Conservation (phyloP, 2,888 invertebrate species). For the Frankliniella fusca region DNA sequence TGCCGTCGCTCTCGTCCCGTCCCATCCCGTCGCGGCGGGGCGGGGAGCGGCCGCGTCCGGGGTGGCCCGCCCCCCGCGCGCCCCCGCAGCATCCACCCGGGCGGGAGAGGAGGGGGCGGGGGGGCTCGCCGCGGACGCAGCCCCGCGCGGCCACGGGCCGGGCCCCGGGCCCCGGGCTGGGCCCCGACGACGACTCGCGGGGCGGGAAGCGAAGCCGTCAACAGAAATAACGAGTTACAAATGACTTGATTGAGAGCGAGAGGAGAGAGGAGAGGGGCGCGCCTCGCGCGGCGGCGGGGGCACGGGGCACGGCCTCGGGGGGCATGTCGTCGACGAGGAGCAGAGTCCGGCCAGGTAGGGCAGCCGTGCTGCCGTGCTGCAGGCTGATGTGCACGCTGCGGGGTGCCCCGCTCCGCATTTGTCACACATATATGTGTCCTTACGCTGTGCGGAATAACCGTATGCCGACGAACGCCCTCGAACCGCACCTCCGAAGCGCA, state of each 20-base stretch:
- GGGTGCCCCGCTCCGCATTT: no score
- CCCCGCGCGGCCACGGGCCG: not conserved
- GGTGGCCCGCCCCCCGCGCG: not conserved
- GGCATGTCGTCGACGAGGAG: no score
- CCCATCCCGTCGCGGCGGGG: not conserved
- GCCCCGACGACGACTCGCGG: not conserved
- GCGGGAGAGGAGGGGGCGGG: no score
- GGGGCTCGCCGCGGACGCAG: not conserved
- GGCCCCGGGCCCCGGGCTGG: not conserved
- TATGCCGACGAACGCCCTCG: no score
- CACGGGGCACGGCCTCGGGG: not conserved
- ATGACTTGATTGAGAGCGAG: conserved; percentile 23
- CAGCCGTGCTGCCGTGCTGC: no score
- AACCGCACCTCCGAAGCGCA: no score
- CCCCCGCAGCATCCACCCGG: not conserved
- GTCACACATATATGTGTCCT: no score
- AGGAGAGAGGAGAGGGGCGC: not conserved
- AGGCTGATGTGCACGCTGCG: no score
- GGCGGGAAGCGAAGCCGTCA: conserved; percentile 20
- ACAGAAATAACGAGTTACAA: conserved; percentile 26
- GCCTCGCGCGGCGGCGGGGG: not conserved
- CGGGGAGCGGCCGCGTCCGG: not conserved
- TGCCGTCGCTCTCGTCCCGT: not conserved
- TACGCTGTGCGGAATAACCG: no score
- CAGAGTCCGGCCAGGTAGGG: no score